These are phyloP conservation scores for Parotocinclus haroldoi DNA, from an alignment of 2,797 vertebrate species.

Conservation along the genomic window DNA sequence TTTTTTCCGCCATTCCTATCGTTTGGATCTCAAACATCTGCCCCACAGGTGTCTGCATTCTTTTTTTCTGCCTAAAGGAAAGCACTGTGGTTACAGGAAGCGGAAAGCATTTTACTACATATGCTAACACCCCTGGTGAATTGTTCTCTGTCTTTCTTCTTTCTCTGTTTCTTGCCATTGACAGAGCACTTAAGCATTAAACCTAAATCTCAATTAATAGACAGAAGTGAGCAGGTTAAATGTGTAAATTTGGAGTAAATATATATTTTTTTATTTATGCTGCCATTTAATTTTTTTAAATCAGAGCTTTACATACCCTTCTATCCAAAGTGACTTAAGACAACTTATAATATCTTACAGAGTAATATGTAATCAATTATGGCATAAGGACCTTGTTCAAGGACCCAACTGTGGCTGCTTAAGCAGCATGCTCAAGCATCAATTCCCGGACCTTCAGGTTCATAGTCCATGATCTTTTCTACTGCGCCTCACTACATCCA, in stretches of 20 bases:
- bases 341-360: no score
- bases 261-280: no score
- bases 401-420: no score
- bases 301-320: no score
- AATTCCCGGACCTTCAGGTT: no score
- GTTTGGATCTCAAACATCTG: conserved; percentile 28
- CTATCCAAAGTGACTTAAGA: no score
- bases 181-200: not conserved
- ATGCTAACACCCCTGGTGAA: conserved; percentile 57
- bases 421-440: no score
- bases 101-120: conserved; percentile 58
- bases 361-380: no score
- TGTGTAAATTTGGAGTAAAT: conserved; percentile 1
- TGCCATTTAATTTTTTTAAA: no score
- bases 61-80: conserved; percentile 29
- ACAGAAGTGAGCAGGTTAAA: conserved; percentile 13
- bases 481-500: no score
- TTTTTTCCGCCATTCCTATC: conserved; percentile 33
- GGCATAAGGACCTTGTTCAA: no score
- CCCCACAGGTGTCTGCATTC: conserved; percentile 44
- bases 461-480: no score
- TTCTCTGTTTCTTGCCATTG: conserved; percentile 16
- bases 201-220: conserved; percentile 5
- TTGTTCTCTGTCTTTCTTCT: conserved; percentile 55
- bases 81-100: conserved; percentile 43